Conservation (phyloP, 1,140 invertebrate species). For the Pantala flavescens region DNA sequence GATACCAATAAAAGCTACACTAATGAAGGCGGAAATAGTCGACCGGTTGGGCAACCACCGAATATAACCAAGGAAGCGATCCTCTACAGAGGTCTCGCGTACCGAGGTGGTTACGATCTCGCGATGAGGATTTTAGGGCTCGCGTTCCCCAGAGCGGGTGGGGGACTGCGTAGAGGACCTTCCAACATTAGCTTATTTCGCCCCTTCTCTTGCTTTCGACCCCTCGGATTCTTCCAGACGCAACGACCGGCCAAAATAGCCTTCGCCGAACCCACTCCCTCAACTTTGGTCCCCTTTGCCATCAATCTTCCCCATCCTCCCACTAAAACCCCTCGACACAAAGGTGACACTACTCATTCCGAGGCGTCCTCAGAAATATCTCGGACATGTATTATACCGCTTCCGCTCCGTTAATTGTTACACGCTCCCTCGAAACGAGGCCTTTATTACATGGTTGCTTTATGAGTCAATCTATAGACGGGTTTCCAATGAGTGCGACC, state of each 20-base stretch:
- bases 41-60: no score
- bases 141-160: not conserved
- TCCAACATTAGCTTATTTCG: slow-evolving; percentile 2
- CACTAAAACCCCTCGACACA: not conserved
- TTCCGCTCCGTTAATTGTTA: no score
- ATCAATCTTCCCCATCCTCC: not conserved
- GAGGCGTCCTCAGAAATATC: not conserved
- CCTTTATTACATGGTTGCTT: no score
- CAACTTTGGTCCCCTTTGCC: not conserved
- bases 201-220: not conserved
- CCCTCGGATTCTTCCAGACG: not conserved
- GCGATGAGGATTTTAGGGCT: not conserved
- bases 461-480: no score
- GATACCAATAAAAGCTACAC: no score
- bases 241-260: slow-evolving; percentile 3
- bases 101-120: no score
- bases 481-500: no score
- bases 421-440: no score
- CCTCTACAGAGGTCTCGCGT: no score
- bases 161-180: not conserved
- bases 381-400: not conserved
- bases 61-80: no score
- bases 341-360: not conserved
- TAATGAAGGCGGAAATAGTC: no score
- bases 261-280: not conserved